A percentile compares a stretch with the other conserved stretches of the same genome.
Evolutionary conservation across 2,113 vertebrate genomes (phyloP).

Genomic region (Serilophus lunatus): DNA sequence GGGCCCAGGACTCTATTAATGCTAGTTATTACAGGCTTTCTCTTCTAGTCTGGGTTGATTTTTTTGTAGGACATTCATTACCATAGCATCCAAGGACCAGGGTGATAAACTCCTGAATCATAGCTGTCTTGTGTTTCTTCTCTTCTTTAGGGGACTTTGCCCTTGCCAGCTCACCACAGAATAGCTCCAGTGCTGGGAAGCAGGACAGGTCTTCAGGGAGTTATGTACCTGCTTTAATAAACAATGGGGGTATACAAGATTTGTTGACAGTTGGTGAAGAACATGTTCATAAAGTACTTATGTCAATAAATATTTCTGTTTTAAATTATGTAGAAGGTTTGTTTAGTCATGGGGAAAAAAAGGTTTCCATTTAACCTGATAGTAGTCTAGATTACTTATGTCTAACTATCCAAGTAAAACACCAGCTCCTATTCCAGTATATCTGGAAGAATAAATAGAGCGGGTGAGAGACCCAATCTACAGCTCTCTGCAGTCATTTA

Average conservation of each 20-base stretch:
- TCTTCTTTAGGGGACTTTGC: background rate
- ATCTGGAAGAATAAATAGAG: background rate
- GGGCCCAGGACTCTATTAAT: background rate
- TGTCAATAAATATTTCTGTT: background rate
- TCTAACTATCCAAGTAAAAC: slow-evolving; percentile 4
- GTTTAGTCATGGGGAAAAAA: background rate
- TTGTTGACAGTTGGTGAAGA: background rate
- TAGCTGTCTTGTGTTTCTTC: background rate
- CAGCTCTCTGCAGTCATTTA: background rate
- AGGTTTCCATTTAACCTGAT: background rate
- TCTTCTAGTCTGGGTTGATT: background rate
- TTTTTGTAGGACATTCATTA: background rate
- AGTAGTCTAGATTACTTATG: background rate
- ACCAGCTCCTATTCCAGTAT: background rate
- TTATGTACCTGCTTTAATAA: background rate
- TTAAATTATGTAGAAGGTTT: background rate
- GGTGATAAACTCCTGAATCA: background rate
- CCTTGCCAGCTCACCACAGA: background rate
- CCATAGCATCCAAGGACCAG: background rate
- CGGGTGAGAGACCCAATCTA: background rate
- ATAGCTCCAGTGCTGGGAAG: background rate
- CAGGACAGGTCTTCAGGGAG: background rate
- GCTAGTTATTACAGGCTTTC: background rate
- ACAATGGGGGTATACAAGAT: background rate
- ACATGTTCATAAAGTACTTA: background rate